Percentiles rank a stretch among this genome's conserved stretches.
phyloP scores from a whole-genome alignment of 2,113 vertebrate genomes.

The Gila orcuttii region DNA sequence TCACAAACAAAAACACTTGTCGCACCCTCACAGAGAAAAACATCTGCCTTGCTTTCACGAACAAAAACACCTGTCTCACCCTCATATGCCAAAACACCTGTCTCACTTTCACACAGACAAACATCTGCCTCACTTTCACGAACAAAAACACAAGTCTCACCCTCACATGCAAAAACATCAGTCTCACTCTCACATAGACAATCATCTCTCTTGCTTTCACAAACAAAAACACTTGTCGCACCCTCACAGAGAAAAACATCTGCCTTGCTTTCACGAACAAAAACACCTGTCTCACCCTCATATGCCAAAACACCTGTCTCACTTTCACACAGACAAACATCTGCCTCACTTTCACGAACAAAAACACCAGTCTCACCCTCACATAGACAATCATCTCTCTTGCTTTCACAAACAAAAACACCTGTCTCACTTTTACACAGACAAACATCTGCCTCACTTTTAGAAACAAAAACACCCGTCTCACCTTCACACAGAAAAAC shows the following conservation, averaged over 20 bases:
- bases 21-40: background rate
- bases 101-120: too few species aligned
- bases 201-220: background rate
- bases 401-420: too few species aligned
- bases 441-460: too few species aligned
- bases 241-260: too few species aligned
- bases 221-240: background rate
- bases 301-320: too few species aligned
- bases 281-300: too few species aligned
- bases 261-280: background rate
- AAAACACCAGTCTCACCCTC: background rate
- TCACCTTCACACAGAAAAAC: background rate
- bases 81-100: too few species aligned
- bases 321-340: too few species aligned
- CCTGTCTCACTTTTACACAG: too few species aligned
- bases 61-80: background rate
- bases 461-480: background rate
- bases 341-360: background rate
- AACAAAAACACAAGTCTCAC: background rate
- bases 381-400: too few species aligned
- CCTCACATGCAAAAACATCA: background rate
- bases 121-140: background rate
- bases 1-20: background rate
- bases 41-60: background rate
- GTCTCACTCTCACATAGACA: background rate